Base-by-base conservation (phyloP, 2,113 vertebrate species). In the Callaeas wilsoni region DNA sequence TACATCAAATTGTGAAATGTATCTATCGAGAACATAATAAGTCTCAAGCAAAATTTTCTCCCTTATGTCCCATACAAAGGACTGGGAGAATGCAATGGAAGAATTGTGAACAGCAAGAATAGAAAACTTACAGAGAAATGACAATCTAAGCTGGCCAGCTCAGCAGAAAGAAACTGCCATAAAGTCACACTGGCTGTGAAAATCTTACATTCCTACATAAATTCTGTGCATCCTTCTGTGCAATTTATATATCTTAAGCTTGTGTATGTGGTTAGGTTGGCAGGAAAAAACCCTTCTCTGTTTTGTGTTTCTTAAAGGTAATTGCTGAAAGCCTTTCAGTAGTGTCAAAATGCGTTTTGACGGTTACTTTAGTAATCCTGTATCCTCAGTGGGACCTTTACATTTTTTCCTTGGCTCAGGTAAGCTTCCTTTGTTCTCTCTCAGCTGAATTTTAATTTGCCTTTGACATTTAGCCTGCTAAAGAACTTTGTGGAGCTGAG, bases 251-350 rank as follows among this genome's bases (percentile, higher is more conserved):
- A n/a, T n/a, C n/a, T n/a, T n/a, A 70, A 83, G 20, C 42, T 68
- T 56, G 3, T 83, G 4, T 39, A 14, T 0, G 3, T 71, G 33
- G 19, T 76, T 64, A 81, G 19, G 6, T 15, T 92, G 42, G 9
- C 42, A 87, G 53, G 46, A 82, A 71, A 94, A n/a, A 83, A 95
- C 42, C 12, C 17, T 74, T 60, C 56, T 68, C 8, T 79, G 0
- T 96, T 64, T 76, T 69, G 25, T 62, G 26, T 74, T 94, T 55
- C 91, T 81, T 96, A 37, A 92, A 99, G 99, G 98, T 99, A 41
- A 86, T 99, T 49, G 98, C 99, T 35, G 99, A 99, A 97, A 99
- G 99, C 95, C 96, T 99, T 71, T 98, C 99, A 1, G 97, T 99
- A 71, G 94, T 99, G 56, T 98, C 98, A 44, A 99, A 98, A 98